phyloP scores from a whole-genome alignment of 1,140 invertebrate species.

The Euglossa dilemma region DNA sequence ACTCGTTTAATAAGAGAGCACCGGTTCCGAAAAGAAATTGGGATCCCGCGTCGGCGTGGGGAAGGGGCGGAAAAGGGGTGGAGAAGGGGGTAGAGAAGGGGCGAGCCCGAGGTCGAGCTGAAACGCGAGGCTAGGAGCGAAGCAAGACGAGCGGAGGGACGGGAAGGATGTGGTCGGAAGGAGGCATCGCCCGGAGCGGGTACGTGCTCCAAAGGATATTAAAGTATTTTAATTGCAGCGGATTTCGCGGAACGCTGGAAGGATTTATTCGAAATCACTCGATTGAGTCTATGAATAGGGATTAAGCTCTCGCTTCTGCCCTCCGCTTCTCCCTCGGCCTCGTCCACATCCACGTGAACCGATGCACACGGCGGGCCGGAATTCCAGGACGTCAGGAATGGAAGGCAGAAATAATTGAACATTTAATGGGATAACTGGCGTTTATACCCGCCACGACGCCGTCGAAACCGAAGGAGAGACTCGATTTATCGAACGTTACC shows the following conservation, averaged over 20 bases:
- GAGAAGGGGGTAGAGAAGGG: neutral
- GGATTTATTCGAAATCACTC: constrained; percentile 73
- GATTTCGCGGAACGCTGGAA: constrained; percentile 66
- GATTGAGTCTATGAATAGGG: constrained; percentile 72
- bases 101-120: neutral
- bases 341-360: neutral
- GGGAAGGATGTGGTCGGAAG: constrained; percentile 32
- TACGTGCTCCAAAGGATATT: constrained; percentile 73
- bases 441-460: neutral
- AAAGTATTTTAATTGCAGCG: constrained; percentile 73
- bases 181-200: constrained; percentile 57
- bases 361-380: constrained; percentile 24
- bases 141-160: neutral
- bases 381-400: constrained; percentile 57
- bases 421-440: constrained; percentile 69
- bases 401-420: constrained; percentile 71
- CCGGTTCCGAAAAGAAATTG: constrained; percentile 63
- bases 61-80: neutral
- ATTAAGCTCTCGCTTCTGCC: constrained; percentile 55
- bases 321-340: neutral
- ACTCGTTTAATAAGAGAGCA: constrained; percentile 69
- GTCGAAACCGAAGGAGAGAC: neutral
- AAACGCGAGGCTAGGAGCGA: neutral
- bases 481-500: constrained; percentile 27
- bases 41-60: constrained; percentile 1